Evolutionary conservation across 92 coral and sea anemone genomes (phyloP).

Genomic region (Zoanthus gigantus): DNA sequence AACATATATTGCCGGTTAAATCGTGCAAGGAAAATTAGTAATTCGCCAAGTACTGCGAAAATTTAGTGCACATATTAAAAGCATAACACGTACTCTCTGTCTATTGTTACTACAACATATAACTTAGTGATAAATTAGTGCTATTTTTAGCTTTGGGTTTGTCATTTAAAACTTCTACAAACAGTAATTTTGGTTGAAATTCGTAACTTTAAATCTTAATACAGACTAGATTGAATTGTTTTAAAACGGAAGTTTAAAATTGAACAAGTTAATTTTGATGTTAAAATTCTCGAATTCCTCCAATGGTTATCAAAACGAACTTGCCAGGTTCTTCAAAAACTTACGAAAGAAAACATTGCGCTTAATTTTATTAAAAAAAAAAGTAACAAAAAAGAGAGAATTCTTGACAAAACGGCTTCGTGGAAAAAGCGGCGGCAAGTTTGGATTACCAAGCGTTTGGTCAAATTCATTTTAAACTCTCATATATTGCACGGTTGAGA

Average conservation of each 20-base stretch:
- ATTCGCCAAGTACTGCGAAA: neutral
- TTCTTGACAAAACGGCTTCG: neutral
- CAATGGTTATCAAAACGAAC: neutral
- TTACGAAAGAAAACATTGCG: neutral
- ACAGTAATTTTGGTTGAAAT: neutral
- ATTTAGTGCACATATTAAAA: neutral
- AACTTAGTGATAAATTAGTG: neutral
- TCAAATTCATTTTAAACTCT: neutral
- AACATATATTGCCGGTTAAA: conserved; percentile 11
- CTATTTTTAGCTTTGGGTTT: neutral
- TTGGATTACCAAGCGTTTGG: neutral
- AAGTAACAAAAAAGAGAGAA: neutral
- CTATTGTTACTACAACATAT: neutral
- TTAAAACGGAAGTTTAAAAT: neutral
- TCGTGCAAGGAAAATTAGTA: neutral
- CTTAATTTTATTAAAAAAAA: neutral
- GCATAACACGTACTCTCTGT: neutral
- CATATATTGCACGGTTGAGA: neutral
- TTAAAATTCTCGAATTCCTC: neutral
- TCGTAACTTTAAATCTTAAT: neutral
- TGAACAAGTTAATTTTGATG: neutral
- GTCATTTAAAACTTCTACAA: neutral
- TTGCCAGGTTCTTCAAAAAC: neutral
- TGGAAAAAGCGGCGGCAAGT: neutral
- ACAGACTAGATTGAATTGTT: neutral